These are phyloP conservation scores for Procavia capensis DNA, from an alignment of 2,113 vertebrate species.

Conservation along the genomic window DNA sequence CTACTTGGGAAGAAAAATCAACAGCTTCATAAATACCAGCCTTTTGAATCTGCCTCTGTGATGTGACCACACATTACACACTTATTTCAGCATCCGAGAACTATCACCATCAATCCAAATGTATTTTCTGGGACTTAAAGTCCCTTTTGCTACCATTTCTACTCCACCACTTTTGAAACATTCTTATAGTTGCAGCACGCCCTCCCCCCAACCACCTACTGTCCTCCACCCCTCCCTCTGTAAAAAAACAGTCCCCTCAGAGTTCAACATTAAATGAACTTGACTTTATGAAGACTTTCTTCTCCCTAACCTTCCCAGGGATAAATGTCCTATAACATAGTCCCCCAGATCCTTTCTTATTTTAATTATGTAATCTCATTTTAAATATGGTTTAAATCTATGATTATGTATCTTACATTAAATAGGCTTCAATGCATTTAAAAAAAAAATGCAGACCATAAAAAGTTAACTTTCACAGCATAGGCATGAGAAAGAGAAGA, in stretches of 20 bases:
- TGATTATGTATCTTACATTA: not conserved
- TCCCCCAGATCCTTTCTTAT: not conserved
- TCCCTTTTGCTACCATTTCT: not conserved
- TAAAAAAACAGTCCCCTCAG: not conserved
- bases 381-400: not conserved
- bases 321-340: not conserved
- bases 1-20: conserved; percentile 21
- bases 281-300: not conserved
- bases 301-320: not conserved
- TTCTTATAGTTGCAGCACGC: not conserved
- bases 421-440: not conserved
- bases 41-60: not conserved
- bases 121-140: not conserved
- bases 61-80: not conserved
- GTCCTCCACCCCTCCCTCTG: too few species aligned
- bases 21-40: not conserved
- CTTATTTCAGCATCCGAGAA: not conserved
- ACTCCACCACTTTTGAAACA: not conserved
- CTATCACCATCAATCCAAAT: not conserved
- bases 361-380: not conserved
- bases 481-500: not conserved
- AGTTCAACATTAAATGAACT: not conserved
- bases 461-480: conserved; percentile 11
- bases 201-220: too few species aligned
- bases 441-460: not conserved